phyloP scores from a whole-genome alignment of 2,888 invertebrate species.

The Lutraria lutraria region DNA sequence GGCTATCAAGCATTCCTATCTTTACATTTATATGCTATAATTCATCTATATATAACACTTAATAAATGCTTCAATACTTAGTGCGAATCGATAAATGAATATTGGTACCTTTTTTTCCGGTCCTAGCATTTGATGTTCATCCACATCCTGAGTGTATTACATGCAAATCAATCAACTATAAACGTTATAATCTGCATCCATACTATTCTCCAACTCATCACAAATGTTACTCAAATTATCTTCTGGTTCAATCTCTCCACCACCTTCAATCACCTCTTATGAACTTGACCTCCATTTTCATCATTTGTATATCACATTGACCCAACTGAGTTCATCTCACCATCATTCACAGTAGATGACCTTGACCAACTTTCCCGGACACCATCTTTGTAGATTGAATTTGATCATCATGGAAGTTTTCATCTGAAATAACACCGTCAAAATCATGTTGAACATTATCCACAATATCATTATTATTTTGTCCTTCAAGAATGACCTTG shows the following conservation, averaged over 20 bases:
- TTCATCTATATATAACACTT: background rate
- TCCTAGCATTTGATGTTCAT: background rate
- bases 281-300: background rate
- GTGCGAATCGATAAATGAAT: background rate
- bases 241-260: background rate
- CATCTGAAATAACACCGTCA: background rate
- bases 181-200: slow-evolving; percentile 7
- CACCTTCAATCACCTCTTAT: background rate
- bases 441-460: background rate
- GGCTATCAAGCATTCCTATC: background rate
- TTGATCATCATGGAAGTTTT: slow-evolving; percentile 9
- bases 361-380: background rate
- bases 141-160: background rate
- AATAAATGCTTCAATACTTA: background rate
- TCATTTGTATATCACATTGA: background rate
- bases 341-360: background rate
- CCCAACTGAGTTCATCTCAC: background rate
- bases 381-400: background rate
- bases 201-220: slow-evolving; percentile 14
- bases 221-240: background rate
- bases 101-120: slow-evolving; percentile 14
- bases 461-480: background rate
- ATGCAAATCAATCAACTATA: slow-evolving; percentile 44
- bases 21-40: background rate
- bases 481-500: slow-evolving; percentile 41